Conservation (phyloP, 2,797 vertebrate species). For the Neosilurus hyrtlii region DNA sequence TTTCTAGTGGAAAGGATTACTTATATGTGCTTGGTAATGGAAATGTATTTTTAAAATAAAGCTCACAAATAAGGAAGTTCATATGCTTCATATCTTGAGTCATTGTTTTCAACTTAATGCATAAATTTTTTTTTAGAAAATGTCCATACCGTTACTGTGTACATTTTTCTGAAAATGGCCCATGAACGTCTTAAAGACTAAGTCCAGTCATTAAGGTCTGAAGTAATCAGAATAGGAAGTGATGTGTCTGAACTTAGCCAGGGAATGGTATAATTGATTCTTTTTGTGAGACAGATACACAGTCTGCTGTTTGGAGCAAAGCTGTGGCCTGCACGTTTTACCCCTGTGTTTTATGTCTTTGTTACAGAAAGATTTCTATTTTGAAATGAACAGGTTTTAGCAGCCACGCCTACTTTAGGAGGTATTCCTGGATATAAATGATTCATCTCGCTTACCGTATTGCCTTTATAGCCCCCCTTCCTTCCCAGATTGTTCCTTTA, state of each 20-base stretch:
- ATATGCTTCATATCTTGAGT: too few species aligned
- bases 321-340: neutral
- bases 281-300: neutral
- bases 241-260: neutral
- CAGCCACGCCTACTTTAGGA: constrained; percentile 52
- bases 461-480: neutral
- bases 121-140: too few species aligned
- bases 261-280: neutral
- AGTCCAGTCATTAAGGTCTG: neutral
- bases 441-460: constrained; percentile 34
- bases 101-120: too few species aligned
- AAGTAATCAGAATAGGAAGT: neutral
- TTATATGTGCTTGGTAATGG: too few species aligned
- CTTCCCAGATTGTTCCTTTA: neutral
- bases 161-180: too few species aligned
- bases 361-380: neutral
- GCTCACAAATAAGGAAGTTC: too few species aligned
- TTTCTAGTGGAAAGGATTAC: too few species aligned
- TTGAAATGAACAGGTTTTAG: constrained; percentile 44
- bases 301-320: constrained; percentile 9
- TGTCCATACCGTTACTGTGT: too few species aligned
- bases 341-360: neutral
- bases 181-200: neutral
- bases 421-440: constrained; percentile 65
- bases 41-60: too few species aligned